Base-by-base conservation (phyloP, 2,797 vertebrate species). In the Mastacembelus armatus region DNA sequence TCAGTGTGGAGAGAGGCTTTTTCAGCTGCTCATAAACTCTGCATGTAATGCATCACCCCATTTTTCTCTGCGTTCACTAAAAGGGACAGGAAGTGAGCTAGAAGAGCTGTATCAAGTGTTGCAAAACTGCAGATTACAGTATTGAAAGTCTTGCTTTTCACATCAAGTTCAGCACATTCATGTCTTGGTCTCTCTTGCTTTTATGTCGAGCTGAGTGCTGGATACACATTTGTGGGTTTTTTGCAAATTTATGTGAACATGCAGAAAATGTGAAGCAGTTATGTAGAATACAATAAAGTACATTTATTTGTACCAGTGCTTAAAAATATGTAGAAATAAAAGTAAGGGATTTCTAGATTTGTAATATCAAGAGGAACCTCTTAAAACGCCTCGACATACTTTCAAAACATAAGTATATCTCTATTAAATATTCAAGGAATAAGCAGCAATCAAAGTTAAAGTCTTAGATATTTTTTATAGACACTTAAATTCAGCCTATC, bases 11-110 rank as follows among this genome's bases (percentile, higher is more conserved):
- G 62, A 79, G 80, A 88, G 57, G 69, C 66, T 59, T 83, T 81
- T 54, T 90, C 85, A 87, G 77, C 83, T 59, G 77, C 77, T 87
- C 75, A 65, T 72, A 66, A 74, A 66, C 60, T 78, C 66, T 59
- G 74, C 61, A 76, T 87, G 85, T 81, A 87, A 91, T 80, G 75
- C 75, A 81, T 81, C 77, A 27, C 65, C 22, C 62, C 6, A 22
- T 81, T 78, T 83, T 80, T 69, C 71, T 73, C 75, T 47, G 77
- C 24, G 43, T 68, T 63, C 68, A 77, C 58, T 71, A 71, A 72
- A 59, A 79, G 69, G 64, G 42, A 47, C 78, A 80, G 80, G 80
- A 86, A 87, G 84, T 54, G 33, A 83, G 78, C 87, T 70, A 71
- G 52, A 40, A 66, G 58, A 6, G 6, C 24, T 49, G 54, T 80